A percentile compares a stretch with the other conserved stretches of the same genome.
Conservation (phyloP, 2,888 invertebrate genomes). For the Trachelus stipa region DNA sequence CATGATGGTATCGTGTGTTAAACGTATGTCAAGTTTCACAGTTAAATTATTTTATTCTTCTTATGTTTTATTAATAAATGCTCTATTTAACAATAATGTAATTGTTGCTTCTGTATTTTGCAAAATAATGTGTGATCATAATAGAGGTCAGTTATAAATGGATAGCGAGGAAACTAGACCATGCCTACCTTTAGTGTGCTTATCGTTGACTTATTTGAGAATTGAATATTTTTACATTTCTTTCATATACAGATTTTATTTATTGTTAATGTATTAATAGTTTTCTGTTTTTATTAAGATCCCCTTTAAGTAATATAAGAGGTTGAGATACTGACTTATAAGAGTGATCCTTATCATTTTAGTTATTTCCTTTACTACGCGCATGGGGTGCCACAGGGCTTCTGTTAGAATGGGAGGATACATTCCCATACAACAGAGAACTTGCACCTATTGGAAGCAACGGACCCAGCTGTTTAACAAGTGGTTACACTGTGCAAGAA, state of each 20-base stretch:
- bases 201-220: not conserved
- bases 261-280: not conserved
- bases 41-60: not conserved
- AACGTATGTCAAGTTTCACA: not conserved
- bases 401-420: slow-evolving; percentile 90
- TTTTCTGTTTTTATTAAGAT: not conserved
- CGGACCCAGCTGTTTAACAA: slow-evolving; percentile 56
- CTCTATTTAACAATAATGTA: not conserved
- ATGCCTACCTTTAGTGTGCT: not conserved
- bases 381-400: slow-evolving; percentile 84
- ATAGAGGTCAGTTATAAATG: not conserved
- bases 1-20: not conserved
- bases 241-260: not conserved
- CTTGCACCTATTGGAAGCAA: slow-evolving; percentile 73
- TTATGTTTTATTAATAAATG: not conserved
- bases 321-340: not conserved
- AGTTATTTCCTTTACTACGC: slow-evolving; percentile 73
- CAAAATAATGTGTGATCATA: not conserved
- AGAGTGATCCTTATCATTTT: slow-evolving; percentile 38
- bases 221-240: not conserved
- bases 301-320: not conserved
- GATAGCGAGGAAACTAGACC: not conserved
- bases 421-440: slow-evolving; percentile 81
- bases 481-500: slow-evolving; percentile 76
- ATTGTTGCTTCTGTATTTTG: not conserved